Base-by-base conservation (phyloP, 2,797 vertebrate species). In the Sebastes taczanowskii region DNA sequence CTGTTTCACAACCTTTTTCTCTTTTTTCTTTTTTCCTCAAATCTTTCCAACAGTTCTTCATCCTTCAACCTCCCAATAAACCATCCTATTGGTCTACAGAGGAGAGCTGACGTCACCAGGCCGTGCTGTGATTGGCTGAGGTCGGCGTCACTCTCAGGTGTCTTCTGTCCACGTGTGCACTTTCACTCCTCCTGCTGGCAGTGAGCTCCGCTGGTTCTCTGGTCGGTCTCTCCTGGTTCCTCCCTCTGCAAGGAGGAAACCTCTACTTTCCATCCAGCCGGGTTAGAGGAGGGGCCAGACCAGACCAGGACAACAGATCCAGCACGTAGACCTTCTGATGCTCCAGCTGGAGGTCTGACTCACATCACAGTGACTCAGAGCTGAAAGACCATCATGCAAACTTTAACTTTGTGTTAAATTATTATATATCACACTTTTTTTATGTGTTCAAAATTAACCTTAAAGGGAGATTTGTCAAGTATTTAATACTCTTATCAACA, bases 81-180 rank as follows among this genome's bases (percentile, higher is more conserved):
- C 20, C 2, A 4, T 59, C 56, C 65, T 70, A 95, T 96, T 96
- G 94, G 95, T 53, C 35, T 18, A 1, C 10, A 3, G 6, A 2
- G 1, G 6, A 0, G 6, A 2, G 25, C 4, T 11, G 7, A 30
- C 85, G 83, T 94, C 90, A 92, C 20, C 29, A 0, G 0, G 0
- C 13, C 27, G 27, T 0, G 13, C 74, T 59, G 1, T 81, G n/a
- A 95, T 94, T 95, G 95, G 95, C 60, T 71, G 2, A 10, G 1
- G 0, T 1, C 0, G 35, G 9, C 64, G 85, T 95, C 95, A 27
- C 32, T 96, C 93, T 84, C 22, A 6, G 11, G 52, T 79, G 71
- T 89, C 94, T 95, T 95, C 96, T 78, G 74, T 89, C 94, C 95
- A 96, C 96, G 96, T 96, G 95, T 95, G 95, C 96, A 96, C 82